These are phyloP conservation scores for Tenualosa ilisha DNA, from an alignment of 2,797 vertebrate species.

Conservation along the genomic window DNA sequence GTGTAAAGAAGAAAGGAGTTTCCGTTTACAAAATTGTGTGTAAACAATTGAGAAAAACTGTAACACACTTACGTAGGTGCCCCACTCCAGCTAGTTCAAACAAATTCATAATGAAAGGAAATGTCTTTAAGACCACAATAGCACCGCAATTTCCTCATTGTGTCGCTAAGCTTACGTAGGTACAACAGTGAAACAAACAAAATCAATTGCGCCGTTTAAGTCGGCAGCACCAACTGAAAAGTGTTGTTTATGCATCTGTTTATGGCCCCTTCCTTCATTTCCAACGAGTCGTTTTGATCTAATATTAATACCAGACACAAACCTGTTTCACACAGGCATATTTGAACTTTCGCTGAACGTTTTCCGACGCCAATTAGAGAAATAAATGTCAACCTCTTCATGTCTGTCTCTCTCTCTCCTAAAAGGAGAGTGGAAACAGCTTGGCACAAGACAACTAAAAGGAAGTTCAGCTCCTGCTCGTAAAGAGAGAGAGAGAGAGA, in stretches of 20 bases:
- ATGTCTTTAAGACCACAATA: background rate
- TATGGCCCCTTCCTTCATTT: constrained; percentile 9
- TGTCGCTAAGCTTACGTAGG: background rate
- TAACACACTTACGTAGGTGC: too few relatives aligned
- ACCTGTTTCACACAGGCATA: background rate
- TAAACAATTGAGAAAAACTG: too few relatives aligned
- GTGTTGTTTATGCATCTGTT: too few relatives aligned
- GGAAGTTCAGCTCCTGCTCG: constrained; percentile 9
- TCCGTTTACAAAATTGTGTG: too few relatives aligned
- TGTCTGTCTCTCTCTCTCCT: constrained; percentile 6
- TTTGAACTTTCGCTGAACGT: constrained; percentile 25
- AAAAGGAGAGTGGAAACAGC: constrained; percentile 16
- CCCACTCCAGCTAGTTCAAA: background rate
- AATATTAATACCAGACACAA: background rate
- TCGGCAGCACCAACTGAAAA: background rate
- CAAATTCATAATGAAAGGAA: background rate
- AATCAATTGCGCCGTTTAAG: background rate
- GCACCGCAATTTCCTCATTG: background rate
- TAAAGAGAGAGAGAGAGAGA: constrained; percentile 14
- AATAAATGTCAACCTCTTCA: constrained; percentile 32
- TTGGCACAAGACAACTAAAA: background rate
- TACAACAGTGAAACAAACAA: constrained; percentile 20
- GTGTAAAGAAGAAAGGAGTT: too few relatives aligned
- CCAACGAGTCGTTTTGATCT: background rate
- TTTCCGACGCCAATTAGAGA: constrained; percentile 4